These are phyloP conservation scores for Crioceris asparagi DNA, from an alignment of 2,888 invertebrate genomes.

Conservation along the genomic window DNA sequence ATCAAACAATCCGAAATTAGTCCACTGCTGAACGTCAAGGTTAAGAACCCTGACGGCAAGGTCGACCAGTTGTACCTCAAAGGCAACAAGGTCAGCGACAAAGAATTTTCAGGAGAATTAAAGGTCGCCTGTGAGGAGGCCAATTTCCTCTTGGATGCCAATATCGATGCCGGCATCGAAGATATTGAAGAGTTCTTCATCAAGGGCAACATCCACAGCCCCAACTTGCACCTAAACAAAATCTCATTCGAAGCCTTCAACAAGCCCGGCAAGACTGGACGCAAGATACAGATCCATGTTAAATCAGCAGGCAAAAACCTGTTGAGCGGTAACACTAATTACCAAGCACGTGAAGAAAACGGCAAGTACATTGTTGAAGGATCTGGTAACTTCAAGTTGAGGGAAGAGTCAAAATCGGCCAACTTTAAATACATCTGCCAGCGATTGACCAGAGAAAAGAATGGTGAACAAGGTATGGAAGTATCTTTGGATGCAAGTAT, in stretches of 20 bases:
- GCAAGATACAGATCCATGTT: slow-evolving; percentile 52
- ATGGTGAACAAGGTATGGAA: slow-evolving; percentile 58
- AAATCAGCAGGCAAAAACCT: slow-evolving; percentile 55
- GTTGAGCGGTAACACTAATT: slow-evolving; percentile 61
- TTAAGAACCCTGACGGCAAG: slow-evolving; percentile 43
- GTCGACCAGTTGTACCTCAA: slow-evolving; percentile 37
- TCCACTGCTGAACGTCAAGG: slow-evolving; percentile 46
- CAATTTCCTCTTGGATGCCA: slow-evolving; percentile 44
- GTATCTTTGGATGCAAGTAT: slow-evolving; percentile 58
- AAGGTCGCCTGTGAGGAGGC: slow-evolving; percentile 28
- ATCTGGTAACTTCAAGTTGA: slow-evolving; percentile 55
- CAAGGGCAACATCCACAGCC: slow-evolving; percentile 50
- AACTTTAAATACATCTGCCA: slow-evolving; percentile 66
- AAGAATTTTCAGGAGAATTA: slow-evolving; percentile 47
- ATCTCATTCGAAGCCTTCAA: slow-evolving; percentile 53
- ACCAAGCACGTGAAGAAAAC: slow-evolving; percentile 58
- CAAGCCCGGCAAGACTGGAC: slow-evolving; percentile 46
- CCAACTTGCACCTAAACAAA: slow-evolving; percentile 53
- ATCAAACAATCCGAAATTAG: slow-evolving; percentile 44
- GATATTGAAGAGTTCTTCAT: slow-evolving; percentile 56
- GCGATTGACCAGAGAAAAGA: slow-evolving; percentile 43
- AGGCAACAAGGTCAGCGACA: slow-evolving; percentile 42
- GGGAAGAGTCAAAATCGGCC: slow-evolving; percentile 55
- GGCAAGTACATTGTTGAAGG: slow-evolving; percentile 65
- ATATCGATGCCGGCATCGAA: slow-evolving; percentile 44